These are phyloP conservation scores for Neodiprion virginianus DNA, from an alignment of 1,140 invertebrate species.

Conservation along the genomic window DNA sequence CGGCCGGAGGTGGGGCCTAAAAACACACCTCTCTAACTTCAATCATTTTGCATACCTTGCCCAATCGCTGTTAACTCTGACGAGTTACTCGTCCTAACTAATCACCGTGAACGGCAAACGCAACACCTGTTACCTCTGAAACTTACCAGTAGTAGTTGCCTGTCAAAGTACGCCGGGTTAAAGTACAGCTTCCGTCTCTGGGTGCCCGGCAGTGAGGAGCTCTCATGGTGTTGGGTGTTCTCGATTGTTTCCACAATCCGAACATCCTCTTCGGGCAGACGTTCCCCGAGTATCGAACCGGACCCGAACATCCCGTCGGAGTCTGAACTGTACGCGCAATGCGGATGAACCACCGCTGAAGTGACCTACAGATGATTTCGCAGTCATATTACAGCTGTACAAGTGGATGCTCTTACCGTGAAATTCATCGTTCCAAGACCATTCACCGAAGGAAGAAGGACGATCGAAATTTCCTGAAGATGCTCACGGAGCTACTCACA, in stretches of 20 bases:
- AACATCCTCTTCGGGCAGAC: slow-evolving; percentile 81
- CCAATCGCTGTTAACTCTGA: neutral
- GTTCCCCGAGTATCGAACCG: slow-evolving; percentile 67
- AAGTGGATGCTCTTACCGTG: neutral
- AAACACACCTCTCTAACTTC: slow-evolving; percentile 40
- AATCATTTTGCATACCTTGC: slow-evolving; percentile 28
- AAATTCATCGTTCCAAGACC: neutral
- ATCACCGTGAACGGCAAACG: too few relatives aligned
- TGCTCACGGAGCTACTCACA: slow-evolving; percentile 29
- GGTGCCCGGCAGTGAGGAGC: slow-evolving; percentile 58
- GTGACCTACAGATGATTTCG: slow-evolving; percentile 61
- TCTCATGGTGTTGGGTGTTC: slow-evolving; percentile 63
- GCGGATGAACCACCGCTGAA: slow-evolving; percentile 73
- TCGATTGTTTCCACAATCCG: slow-evolving; percentile 83
- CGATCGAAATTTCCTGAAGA: neutral
- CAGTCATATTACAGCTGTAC: neutral
- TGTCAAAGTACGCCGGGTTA: slow-evolving; percentile 88
- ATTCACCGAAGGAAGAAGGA: neutral
- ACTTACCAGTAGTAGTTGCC: slow-evolving; percentile 79
- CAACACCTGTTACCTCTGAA: neutral
- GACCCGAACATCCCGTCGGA: slow-evolving; percentile 53
- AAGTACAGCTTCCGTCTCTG: slow-evolving; percentile 83
- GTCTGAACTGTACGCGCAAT: slow-evolving; percentile 41
- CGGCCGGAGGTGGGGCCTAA: slow-evolving; percentile 84
- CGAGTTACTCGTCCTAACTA: neutral